Conservation (phyloP, 2,113 vertebrate genomes). For the Xerus inauris region DNA sequence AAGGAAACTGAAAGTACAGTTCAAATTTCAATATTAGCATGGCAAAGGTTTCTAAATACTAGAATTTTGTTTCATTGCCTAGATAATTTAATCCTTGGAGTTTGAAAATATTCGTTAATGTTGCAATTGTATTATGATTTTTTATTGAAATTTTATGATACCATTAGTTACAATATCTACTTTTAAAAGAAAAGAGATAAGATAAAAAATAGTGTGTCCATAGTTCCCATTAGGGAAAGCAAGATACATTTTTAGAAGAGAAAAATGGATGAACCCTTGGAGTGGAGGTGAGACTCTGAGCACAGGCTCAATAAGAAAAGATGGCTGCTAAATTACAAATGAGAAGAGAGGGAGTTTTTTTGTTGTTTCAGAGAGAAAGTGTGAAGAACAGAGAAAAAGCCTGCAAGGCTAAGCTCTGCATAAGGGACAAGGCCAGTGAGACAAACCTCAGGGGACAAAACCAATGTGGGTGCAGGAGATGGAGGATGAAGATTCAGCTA, state of each 20-base stretch:
- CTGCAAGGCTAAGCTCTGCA: neutral
- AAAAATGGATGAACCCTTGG: neutral
- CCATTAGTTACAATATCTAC: neutral
- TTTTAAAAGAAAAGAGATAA: slow-evolving; percentile 6
- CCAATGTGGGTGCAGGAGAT: neutral
- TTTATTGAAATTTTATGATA: neutral
- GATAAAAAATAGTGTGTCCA: neutral
- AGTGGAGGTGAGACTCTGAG: neutral
- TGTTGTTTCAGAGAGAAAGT: neutral
- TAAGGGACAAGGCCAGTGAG: neutral
- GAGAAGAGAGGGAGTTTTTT: neutral
- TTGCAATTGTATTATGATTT: neutral
- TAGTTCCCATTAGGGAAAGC: slow-evolving; percentile 22
- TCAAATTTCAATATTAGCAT: neutral
- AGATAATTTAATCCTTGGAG: neutral
- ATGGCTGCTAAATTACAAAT: neutral
- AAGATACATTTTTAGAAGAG: slow-evolving; percentile 33
- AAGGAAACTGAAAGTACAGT: neutral
- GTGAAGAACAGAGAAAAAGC: neutral
- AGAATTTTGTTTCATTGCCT: neutral
- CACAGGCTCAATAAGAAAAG: neutral
- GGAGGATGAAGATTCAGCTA: neutral
- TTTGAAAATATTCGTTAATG: slow-evolving; percentile 19
- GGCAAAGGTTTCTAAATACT: neutral
- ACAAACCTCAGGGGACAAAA: neutral